These are phyloP conservation scores for Guaruba guarouba DNA, from an alignment of 2,113 vertebrate genomes.

Conservation along the genomic window DNA sequence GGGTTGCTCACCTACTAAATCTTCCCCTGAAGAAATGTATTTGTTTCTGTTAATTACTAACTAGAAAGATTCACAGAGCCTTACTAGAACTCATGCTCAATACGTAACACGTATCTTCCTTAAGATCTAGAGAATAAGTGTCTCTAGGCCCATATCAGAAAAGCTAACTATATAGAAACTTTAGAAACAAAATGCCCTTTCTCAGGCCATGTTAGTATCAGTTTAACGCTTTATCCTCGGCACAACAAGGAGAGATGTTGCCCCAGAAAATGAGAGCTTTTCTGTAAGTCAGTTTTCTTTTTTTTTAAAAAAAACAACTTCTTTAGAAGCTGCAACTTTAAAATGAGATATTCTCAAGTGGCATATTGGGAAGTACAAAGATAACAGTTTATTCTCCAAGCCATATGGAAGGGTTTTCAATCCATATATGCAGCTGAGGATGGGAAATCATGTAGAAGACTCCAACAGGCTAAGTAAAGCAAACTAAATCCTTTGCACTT, in stretches of 20 bases:
- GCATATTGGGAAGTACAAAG: constrained; percentile 41
- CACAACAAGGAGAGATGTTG: not conserved
- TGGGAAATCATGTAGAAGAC: not conserved
- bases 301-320: not conserved
- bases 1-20: not conserved
- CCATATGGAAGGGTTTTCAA: constrained; percentile 53
- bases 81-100: not conserved
- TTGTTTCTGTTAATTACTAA: not conserved
- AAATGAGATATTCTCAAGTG: constrained; percentile 21
- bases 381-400: constrained; percentile 45
- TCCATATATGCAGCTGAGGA: not conserved
- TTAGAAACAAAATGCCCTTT: not conserved
- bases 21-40: not conserved
- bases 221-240: not conserved
- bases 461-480: constrained; percentile 23
- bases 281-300: not conserved
- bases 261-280: not conserved
- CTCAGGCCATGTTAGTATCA: not conserved
- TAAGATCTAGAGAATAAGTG: not conserved
- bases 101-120: not conserved
- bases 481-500: constrained; percentile 49
- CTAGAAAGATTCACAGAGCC: not conserved
- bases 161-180: not conserved
- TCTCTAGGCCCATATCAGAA: not conserved
- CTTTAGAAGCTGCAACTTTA: not conserved